Percentiles rank a stretch among this genome's conserved stretches.
phyloP scores from a whole-genome alignment of 2,113 vertebrate genomes.

The Chauna torquata region DNA sequence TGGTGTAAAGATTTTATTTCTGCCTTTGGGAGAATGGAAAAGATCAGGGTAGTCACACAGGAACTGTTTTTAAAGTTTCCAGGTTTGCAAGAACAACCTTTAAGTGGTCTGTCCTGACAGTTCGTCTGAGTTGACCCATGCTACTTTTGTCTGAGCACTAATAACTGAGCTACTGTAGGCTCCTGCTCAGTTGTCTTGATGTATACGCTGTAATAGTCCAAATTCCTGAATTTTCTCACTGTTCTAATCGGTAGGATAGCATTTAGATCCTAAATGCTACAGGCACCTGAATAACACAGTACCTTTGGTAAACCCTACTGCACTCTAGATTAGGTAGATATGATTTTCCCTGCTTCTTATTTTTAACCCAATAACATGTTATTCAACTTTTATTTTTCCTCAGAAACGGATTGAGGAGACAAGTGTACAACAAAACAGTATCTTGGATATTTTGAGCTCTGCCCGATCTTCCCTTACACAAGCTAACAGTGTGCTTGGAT shows the following conservation, averaged over 20 bases:
- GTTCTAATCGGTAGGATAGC: background rate
- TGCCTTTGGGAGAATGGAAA: background rate
- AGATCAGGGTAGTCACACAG: background rate
- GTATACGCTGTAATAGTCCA: background rate
- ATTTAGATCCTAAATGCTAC: background rate
- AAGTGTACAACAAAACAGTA: constrained; percentile 72
- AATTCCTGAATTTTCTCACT: background rate
- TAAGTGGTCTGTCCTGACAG: background rate
- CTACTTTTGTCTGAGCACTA: background rate
- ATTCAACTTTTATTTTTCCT: background rate
- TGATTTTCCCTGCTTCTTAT: background rate
- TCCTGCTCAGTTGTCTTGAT: background rate
- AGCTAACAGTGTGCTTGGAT: constrained; percentile 72
- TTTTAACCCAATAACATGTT: background rate
- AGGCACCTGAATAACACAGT: background rate
- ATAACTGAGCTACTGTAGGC: background rate
- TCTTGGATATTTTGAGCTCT: constrained; percentile 75
- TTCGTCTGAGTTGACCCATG: background rate
- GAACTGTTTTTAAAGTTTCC: background rate
- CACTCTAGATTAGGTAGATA: background rate
- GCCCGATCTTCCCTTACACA: constrained; percentile 80
- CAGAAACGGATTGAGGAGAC: constrained; percentile 83
- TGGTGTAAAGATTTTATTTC: background rate
- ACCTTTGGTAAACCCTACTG: background rate
- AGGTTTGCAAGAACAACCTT: background rate